Conservation (phyloP, 2,113 vertebrate genomes). For the Blennius ocellaris region DNA sequence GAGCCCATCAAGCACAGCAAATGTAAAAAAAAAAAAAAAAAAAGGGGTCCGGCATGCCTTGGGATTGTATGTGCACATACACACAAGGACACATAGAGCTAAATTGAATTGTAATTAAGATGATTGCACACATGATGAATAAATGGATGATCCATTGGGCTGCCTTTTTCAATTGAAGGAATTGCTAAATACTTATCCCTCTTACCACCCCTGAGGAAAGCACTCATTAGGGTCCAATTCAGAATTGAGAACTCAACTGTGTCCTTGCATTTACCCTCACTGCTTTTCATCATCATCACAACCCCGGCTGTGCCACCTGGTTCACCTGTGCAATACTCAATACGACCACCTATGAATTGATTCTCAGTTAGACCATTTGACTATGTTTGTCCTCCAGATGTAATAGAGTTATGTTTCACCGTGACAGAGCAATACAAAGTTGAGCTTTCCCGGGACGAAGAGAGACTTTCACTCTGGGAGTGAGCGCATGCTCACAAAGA, state of each 20-base stretch:
- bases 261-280: constrained; percentile 21
- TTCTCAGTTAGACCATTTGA: constrained; percentile 55
- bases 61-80: constrained; percentile 24
- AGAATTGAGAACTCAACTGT: constrained; percentile 57
- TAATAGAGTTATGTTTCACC: constrained; percentile 53
- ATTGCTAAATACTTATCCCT: constrained; percentile 61
- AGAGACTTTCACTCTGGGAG: not conserved
- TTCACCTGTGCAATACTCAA: constrained; percentile 40
- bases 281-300: constrained; percentile 9
- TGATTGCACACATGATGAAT: constrained; percentile 64
- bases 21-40: constrained; percentile 73
- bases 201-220: constrained; percentile 49
- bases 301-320: constrained; percentile 24
- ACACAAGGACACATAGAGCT: constrained; percentile 19
- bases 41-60: constrained; percentile 52
- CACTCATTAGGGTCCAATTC: constrained; percentile 63
- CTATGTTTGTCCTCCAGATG: constrained; percentile 58
- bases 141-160: constrained; percentile 71
- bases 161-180: constrained; percentile 68
- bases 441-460: constrained; percentile 22
- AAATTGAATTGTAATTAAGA: constrained; percentile 83
- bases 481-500: not conserved
- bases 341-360: constrained; percentile 58
- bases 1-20: constrained; percentile 68
- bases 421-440: constrained; percentile 26